Percentiles rank a stretch among this genome's conserved stretches.
Conservation (phyloP, 2,113 vertebrate species). For the Mungos mungo region DNA sequence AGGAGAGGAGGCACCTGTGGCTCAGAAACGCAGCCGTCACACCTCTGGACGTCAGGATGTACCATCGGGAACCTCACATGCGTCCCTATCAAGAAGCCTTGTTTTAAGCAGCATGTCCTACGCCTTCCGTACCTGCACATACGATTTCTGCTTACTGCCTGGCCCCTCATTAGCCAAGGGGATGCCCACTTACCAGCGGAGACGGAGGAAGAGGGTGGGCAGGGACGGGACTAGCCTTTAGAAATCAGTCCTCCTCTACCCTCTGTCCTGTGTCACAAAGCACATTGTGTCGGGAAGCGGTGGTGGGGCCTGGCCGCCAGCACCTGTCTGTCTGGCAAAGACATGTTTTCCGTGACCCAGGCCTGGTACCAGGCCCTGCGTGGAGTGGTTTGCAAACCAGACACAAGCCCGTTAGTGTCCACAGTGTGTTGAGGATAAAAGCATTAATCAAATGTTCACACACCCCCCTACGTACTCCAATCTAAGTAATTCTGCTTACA, state of each 20-base stretch:
- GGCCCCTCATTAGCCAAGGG: background rate
- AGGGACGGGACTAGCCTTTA: background rate
- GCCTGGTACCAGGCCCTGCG: background rate
- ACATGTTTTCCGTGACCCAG: too few species aligned
- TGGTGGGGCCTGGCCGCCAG: background rate
- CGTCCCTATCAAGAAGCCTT: background rate
- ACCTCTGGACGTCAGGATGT: background rate
- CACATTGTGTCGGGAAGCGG: fast-evolving
- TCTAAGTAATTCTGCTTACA: fast-evolving
- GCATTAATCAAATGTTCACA: fast-evolving
- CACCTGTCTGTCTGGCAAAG: background rate
- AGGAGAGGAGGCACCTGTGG: fast-evolving
- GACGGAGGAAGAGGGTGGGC: background rate
- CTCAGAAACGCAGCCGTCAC: fast-evolving
- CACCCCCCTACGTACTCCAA: fast-evolving
- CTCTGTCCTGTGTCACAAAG: background rate
- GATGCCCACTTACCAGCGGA: background rate
- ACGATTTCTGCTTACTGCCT: background rate
- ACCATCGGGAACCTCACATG: background rate
- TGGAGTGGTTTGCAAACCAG: background rate
- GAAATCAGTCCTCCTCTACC: background rate
- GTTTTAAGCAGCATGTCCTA: background rate
- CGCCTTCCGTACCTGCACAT: background rate
- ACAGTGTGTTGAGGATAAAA: background rate
- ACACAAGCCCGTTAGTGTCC: background rate